A percentile compares a stretch with the other conserved stretches of the same genome.
These are phyloP conservation scores for Heliconius cydno DNA, from an alignment of 2,888 invertebrate species.

Conservation along the genomic window DNA sequence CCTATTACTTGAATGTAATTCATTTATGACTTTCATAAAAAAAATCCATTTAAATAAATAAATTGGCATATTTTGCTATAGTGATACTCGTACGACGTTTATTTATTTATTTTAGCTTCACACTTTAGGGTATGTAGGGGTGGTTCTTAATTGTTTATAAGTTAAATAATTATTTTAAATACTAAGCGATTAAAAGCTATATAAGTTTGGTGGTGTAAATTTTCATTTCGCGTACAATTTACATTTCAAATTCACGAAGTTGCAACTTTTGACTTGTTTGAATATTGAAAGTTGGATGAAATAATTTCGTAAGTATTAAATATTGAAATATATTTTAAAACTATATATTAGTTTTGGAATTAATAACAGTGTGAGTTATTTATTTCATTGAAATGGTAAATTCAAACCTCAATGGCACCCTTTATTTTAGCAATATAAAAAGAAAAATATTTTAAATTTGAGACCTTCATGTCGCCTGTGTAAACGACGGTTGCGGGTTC, in stretches of 20 bases:
- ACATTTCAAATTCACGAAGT: background rate
- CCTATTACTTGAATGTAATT: slow-evolving; percentile 2
- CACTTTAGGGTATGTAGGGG: too few relatives aligned
- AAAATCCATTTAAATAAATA: too few relatives aligned
- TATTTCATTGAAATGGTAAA: background rate
- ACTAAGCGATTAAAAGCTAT: slow-evolving; percentile 15
- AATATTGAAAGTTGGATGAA: slow-evolving; percentile 3
- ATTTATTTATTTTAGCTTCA: too few relatives aligned
- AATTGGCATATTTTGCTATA: too few relatives aligned
- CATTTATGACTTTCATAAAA: background rate
- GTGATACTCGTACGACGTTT: too few relatives aligned
- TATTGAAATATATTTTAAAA: background rate
- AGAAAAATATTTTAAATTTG: background rate
- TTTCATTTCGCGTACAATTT: slow-evolving; percentile 14
- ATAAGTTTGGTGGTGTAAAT: slow-evolving; percentile 8
- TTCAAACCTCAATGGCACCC: background rate
- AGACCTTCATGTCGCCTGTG: too few relatives aligned
- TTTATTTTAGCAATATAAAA: background rate
- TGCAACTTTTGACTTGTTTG: slow-evolving; percentile 20
- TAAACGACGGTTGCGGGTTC: too few relatives aligned
- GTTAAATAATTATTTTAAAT: background rate
- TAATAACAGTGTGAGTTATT: background rate
- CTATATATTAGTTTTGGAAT: background rate
- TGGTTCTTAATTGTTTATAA: background rate
- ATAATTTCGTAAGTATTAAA: slow-evolving; percentile 20